These are phyloP conservation scores for Odocoileus virginianus DNA, from an alignment of 2,113 vertebrate genomes.

Conservation along the genomic window DNA sequence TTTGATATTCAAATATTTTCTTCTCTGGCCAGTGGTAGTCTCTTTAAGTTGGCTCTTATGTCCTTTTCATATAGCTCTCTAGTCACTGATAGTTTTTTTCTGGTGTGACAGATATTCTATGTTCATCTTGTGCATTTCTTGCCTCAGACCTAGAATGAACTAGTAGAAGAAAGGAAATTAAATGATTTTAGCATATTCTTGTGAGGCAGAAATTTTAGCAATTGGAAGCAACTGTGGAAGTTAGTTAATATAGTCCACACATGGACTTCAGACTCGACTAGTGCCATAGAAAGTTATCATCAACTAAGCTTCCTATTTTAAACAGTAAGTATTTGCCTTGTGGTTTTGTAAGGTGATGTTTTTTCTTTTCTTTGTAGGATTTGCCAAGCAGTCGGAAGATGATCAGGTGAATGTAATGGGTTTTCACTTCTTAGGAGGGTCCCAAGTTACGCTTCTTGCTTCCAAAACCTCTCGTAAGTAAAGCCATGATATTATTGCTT, in stretches of 20 bases:
- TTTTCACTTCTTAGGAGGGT: constrained; percentile 90
- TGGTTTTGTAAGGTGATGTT: not conserved
- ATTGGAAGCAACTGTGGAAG: not conserved
- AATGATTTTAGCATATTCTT: not conserved
- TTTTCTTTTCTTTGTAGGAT: constrained; percentile 83
- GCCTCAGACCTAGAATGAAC: not conserved
- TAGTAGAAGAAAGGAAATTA: not conserved
- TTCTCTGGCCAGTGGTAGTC: not conserved
- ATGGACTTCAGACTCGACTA: not conserved
- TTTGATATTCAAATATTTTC: not conserved
- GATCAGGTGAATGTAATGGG: constrained; percentile 90
- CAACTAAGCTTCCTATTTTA: not conserved
- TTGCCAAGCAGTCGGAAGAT: constrained; percentile 84
- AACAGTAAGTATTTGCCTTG: not conserved
- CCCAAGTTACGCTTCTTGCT: constrained; percentile 89
- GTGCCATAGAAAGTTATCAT: not conserved
- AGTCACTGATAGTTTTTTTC: not conserved
- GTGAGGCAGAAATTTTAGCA: not conserved
- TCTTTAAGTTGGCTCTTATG: not conserved
- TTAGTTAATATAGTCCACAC: not conserved
- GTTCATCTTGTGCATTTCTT: not conserved
- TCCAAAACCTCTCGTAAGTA: constrained; percentile 98
- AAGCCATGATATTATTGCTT: not conserved
- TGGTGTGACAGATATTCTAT: not conserved
- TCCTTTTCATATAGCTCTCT: not conserved